phyloP scores from a whole-genome alignment of 2,797 vertebrate species.

The Enteromius paludinosus region DNA sequence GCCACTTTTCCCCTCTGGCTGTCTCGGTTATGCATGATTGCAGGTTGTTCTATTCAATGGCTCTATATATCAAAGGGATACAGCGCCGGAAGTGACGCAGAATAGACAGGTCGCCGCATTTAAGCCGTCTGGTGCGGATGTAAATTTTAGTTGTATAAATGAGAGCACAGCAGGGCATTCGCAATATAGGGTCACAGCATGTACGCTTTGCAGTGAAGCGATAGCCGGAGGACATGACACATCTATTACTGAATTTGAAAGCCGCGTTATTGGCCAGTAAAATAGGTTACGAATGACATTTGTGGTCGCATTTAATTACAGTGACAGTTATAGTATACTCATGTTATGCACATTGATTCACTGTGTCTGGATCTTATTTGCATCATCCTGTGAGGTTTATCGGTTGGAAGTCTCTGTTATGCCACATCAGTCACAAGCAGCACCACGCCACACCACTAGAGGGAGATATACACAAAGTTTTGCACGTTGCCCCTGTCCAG shows the following conservation, averaged over 20 bases:
- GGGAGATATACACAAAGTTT: conserved; percentile 21
- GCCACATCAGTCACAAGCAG: not conserved
- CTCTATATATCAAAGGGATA: conserved; percentile 64
- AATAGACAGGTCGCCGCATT: conserved; percentile 68
- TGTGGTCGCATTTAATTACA: not conserved
- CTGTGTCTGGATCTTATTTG: not conserved
- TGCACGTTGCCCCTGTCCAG: not conserved
- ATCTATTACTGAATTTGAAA: not conserved
- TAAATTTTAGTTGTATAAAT: conserved; percentile 72
- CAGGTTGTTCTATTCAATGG: conserved; percentile 59
- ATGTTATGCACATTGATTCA: not conserved
- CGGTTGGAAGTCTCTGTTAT: not conserved
- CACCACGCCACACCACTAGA: conserved; percentile 28
- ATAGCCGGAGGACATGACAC: not conserved
- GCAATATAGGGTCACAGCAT: conserved; percentile 30
- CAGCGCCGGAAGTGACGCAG: conserved; percentile 67
- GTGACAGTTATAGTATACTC: not conserved
- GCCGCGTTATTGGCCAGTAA: not conserved
- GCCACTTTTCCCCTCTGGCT: conserved; percentile 25
- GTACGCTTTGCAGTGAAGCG: not conserved
- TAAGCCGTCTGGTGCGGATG: conserved; percentile 73
- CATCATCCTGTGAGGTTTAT: not conserved
- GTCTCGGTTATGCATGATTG: conserved; percentile 61
- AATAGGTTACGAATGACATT: not conserved
- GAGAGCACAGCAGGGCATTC: conserved; percentile 63